Evolutionary conservation across 2,888 invertebrate species (phyloP), one percentile per base, ranked within the genome.

Genomic region (Vannuccia rotundouncinata): DNA sequence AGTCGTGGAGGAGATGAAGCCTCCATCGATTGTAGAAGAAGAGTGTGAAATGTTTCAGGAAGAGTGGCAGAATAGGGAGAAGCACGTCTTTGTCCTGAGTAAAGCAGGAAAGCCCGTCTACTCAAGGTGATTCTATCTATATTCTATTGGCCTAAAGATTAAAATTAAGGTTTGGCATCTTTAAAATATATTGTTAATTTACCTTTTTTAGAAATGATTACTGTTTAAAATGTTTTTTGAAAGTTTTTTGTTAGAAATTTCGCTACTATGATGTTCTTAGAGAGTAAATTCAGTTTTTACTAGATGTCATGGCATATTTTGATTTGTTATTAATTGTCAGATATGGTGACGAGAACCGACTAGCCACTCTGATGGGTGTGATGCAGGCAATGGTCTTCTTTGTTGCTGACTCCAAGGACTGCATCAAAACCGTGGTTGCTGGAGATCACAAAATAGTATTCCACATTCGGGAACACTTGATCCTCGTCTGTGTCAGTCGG

Each of bases 31-130:
- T 17, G 86, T 82, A 25, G 27, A 82, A 28, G 83, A 88, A 31
- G 86, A 86, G 82, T 85, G 86, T 10, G 84, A 86, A 78, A 85
- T 45, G 10, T 45, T 45, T 45, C 45, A 84, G 78, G 84, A 84
- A 60, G 91, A 92, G 81, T 93, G 95, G 92, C 91, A 92, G 28
- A 91, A 91, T 60, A 92, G 93, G 84, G 92, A 92, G 82, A 95
- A 95, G 86, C 96, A 97, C 89, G 91, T 98, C 31, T 97, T 98
- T 87, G 93, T 98, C 84, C 88, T 97, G 31, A 96, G 96, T 88
- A 93, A 94, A 85, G 95, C 97, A 13, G 97, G 97, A 0, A 98
- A 98, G 89, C 97, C 97, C 22, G 94, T 98, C 84, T 98, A 96
- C 89, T 93, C 95, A 13, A 91, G 93, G 92, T 93, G 88, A 82